Evolutionary conservation across 2,113 vertebrate species (phyloP).

Genomic region (Podarcis muralis): DNA sequence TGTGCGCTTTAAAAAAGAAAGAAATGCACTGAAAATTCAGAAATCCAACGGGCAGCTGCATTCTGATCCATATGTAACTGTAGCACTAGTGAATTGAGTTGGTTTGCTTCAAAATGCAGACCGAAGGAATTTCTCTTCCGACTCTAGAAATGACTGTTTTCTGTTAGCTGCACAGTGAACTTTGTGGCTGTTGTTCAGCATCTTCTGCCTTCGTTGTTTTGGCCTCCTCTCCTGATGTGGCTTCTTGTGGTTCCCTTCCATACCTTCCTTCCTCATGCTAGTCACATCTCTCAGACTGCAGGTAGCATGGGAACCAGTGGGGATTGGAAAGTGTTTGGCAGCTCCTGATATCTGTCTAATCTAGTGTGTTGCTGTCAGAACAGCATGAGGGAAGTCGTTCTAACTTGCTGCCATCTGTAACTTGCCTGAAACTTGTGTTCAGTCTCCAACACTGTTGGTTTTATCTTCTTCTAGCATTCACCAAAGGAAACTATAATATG

Average conservation of each 20-base stretch:
- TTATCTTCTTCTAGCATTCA: constrained; percentile 30
- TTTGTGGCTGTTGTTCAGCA: neutral
- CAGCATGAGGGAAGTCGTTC: constrained; percentile 29
- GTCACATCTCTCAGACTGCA: constrained; percentile 9
- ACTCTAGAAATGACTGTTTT: neutral
- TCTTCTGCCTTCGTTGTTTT: neutral
- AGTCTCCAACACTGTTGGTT: constrained; percentile 5
- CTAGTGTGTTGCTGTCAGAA: constrained; percentile 4
- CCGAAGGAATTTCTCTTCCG: neutral
- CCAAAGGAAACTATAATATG: constrained; percentile 8
- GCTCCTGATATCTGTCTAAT: constrained; percentile 13
- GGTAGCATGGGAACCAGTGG: constrained; percentile 6
- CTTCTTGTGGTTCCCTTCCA: neutral
- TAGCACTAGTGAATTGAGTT: neutral
- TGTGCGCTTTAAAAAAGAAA: neutral
- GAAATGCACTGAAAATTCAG: neutral
- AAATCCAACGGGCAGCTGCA: neutral
- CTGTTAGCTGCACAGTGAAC: neutral
- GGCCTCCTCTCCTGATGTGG: neutral
- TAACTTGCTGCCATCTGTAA: constrained; percentile 38
- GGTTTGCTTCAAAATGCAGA: neutral
- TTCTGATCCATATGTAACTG: neutral
- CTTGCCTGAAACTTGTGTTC: constrained; percentile 37
- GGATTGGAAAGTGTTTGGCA: neutral
- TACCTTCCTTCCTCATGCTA: neutral